Conservation (phyloP, 2,797 vertebrate species). For the Squalus acanthias region DNA sequence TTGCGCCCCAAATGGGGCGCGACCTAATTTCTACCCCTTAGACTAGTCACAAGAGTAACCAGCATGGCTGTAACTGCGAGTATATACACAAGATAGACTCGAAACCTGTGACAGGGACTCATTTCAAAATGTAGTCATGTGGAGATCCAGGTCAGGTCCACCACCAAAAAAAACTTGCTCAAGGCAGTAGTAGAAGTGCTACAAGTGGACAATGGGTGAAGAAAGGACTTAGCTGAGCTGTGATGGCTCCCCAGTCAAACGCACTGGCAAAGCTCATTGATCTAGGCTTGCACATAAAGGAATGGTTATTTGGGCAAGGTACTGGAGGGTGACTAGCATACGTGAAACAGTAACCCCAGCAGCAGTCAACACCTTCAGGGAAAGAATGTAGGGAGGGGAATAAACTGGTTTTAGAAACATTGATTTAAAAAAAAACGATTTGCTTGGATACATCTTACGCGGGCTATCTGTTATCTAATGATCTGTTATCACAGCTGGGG, state of each 20-base stretch:
- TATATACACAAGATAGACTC: not conserved
- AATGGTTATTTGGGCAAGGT: not conserved
- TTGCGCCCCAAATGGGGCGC: too few relatives aligned
- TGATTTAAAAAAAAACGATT: not conserved
- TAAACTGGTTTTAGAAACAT: not conserved
- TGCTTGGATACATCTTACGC: not conserved
- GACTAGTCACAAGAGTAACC: not conserved
- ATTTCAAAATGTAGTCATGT: not conserved
- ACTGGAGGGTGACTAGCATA: not conserved
- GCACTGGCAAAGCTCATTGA: too few relatives aligned
- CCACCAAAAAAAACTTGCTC: not conserved
- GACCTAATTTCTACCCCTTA: too few relatives aligned
- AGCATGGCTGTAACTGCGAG: not conserved
- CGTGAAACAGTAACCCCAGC: not conserved
- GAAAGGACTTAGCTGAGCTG: not conserved
- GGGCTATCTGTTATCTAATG: not conserved
- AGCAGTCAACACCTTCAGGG: not conserved
- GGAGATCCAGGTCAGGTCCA: not conserved
- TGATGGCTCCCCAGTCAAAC: not conserved
- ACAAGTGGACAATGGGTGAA: not conserved
- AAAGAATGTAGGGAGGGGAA: not conserved
- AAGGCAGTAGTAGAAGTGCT: not conserved
- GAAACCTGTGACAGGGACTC: not conserved
- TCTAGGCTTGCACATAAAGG: not conserved
- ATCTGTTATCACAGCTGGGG: not conserved